Evolutionary conservation across 2,888 invertebrate species (phyloP), one percentile per base, ranked within the genome.

Genomic region (Drosophila merina): DNA sequence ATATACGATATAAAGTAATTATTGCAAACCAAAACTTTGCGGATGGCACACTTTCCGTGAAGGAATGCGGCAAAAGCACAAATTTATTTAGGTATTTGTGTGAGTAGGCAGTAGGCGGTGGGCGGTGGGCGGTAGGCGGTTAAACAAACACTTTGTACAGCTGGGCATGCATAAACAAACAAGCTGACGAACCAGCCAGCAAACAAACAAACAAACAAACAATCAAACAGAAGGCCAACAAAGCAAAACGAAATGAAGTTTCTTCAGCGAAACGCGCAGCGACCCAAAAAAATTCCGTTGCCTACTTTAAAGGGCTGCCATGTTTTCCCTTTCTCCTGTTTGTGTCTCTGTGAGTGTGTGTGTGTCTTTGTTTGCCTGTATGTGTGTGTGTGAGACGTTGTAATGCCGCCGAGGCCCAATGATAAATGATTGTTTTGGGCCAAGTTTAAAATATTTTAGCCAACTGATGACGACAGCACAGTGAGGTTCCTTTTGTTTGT

Each of bases 391-490:
- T 40, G 66, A 76, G 79, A 84, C 79, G 70, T 60, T 69, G 67
- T 55, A 62, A 60, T 55, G 79, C 69, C 69, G 70, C 69, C 52
- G 59, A 28, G 52, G 52, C 68, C 69, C 77, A 67, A 52, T 83
- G 77, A 80, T 80, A 86, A 83, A 83, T 83, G 78, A 79, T 76
- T 80, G 76, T 73, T 77, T 67, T 50, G 38, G 44, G 69, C 58
- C 74, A 72, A 86, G 72, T 69, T 80, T 60, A 56, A 74, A 80
- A 62, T 75, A 77, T 75, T 72, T 57, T 63, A 54, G 40, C 40
- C 58, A 63, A 57, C 60, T 74, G 70, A 56, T 62, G 57, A 50
- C 68, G 10, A 20, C 12, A 38, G 44, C 42, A 68, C 51, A 57
- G 51, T 57, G 67, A 36, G 28, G 49, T 8, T 3, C 26, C 20